phyloP scores from a whole-genome alignment of 1,140 invertebrate genomes.

The Neotoxoptera formosana region DNA sequence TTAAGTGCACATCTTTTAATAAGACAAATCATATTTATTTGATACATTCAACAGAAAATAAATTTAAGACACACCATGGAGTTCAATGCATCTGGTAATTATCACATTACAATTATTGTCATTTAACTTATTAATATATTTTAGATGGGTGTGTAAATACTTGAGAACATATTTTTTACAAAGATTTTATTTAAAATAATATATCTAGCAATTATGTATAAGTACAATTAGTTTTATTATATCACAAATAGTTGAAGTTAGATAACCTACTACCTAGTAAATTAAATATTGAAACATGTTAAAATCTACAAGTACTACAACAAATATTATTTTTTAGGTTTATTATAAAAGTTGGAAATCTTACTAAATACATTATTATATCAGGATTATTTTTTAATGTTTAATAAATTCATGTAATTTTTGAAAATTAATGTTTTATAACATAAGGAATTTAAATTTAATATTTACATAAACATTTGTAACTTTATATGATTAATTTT shows the following conservation, averaged over 20 bases:
- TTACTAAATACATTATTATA: neutral
- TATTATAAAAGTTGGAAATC: neutral
- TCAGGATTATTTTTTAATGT: neutral
- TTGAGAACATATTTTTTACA: neutral
- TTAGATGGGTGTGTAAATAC: neutral
- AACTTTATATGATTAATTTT: neutral
- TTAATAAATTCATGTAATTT: neutral
- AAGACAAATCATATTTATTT: neutral
- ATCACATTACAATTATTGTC: neutral
- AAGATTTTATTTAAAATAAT: neutral
- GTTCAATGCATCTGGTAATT: constrained; percentile 51
- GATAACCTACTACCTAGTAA: neutral
- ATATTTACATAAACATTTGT: too few relatives aligned
- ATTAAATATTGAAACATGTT: neutral
- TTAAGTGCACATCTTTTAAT: neutral
- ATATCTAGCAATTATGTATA: too few relatives aligned
- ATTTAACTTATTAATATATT: neutral
- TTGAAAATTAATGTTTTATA: too few relatives aligned
- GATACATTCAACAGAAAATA: neutral
- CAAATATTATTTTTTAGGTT: neutral
- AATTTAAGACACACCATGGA: constrained; percentile 1
- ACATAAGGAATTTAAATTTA: too few relatives aligned
- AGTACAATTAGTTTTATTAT: too few relatives aligned
- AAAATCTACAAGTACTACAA: neutral
- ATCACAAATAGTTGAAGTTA: too few relatives aligned